These are phyloP conservation scores for Drosophila formosana DNA, from an alignment of 2,888 invertebrate species.

Conservation along the genomic window DNA sequence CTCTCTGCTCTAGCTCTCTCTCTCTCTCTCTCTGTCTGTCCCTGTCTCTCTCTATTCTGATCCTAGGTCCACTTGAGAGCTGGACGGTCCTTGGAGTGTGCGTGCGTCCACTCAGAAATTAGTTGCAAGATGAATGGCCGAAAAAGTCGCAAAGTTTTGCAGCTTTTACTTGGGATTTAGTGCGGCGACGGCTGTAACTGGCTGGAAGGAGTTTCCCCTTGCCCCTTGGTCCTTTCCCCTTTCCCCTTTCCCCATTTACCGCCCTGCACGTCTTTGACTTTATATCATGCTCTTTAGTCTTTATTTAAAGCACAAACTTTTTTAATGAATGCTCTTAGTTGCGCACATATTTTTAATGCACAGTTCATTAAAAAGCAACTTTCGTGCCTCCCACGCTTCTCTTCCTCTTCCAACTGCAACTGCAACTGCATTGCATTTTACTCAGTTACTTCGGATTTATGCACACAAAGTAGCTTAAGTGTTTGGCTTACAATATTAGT, in stretches of 20 bases:
- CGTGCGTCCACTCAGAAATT: constrained; percentile 80
- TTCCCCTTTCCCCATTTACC: neutral
- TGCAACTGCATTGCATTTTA: constrained; percentile 29
- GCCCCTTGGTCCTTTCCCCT: neutral
- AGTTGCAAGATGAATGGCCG: constrained; percentile 79
- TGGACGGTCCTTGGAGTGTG: constrained; percentile 35
- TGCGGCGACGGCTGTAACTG: constrained; percentile 65
- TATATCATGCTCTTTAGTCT: constrained; percentile 54
- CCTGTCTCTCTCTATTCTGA: neutral
- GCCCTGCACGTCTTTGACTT: constrained; percentile 53
- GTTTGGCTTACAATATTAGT: constrained; percentile 56
- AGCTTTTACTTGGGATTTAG: constrained; percentile 78
- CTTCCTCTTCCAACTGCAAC: neutral
- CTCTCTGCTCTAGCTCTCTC: neutral
- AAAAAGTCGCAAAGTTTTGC: constrained; percentile 80
- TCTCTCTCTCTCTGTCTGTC: neutral
- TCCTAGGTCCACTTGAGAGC: constrained; percentile 32
- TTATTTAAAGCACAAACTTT: constrained; percentile 76
- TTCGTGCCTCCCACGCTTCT: constrained; percentile 19
- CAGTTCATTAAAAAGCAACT: constrained; percentile 78
- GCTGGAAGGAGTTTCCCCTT: constrained; percentile 24
- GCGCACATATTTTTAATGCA: constrained; percentile 78
- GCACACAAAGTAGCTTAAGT: constrained; percentile 63
- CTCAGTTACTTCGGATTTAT: constrained; percentile 56
- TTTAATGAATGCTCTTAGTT: constrained; percentile 81